Percentiles rank a stretch among this genome's conserved stretches.
These are phyloP conservation scores for Micronisus gabar DNA, from an alignment of 2,113 vertebrate species.

Conservation along the genomic window DNA sequence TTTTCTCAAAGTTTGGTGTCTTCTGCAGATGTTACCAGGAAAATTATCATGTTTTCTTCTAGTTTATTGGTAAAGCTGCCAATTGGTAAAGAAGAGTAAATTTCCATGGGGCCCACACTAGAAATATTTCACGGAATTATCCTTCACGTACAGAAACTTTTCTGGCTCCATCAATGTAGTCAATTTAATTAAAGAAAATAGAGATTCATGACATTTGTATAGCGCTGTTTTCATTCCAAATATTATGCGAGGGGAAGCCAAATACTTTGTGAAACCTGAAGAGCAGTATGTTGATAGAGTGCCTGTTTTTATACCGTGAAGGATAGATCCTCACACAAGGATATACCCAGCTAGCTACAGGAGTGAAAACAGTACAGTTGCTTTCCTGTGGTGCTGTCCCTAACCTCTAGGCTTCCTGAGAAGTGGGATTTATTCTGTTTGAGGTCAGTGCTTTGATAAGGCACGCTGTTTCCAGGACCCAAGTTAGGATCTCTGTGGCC, in stretches of 20 bases:
- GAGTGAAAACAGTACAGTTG: not conserved
- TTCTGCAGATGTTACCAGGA: not conserved
- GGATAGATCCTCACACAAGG: not conserved
- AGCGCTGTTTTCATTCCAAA: not conserved
- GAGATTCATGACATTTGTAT: not conserved
- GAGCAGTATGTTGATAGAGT: not conserved
- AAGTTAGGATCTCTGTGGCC: not conserved
- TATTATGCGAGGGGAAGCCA: not conserved
- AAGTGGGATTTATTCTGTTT: not conserved
- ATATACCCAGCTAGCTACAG: not conserved
- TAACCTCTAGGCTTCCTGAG: not conserved
- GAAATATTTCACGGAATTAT: not conserved
- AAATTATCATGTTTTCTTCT: not conserved
- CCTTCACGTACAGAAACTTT: not conserved
- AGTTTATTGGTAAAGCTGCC: not conserved
- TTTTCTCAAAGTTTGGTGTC: not conserved
- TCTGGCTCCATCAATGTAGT: not conserved
- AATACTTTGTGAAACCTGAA: not conserved
- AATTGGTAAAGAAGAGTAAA: not conserved
- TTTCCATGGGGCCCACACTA: not conserved
- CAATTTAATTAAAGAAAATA: slow-evolving; percentile 5
- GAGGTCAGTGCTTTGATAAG: not conserved
- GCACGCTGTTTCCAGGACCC: not conserved
- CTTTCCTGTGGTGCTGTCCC: not conserved
- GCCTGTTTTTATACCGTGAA: not conserved